phyloP scores from a whole-genome alignment of 2,113 vertebrate genomes.

The Ifrita kowaldi region DNA sequence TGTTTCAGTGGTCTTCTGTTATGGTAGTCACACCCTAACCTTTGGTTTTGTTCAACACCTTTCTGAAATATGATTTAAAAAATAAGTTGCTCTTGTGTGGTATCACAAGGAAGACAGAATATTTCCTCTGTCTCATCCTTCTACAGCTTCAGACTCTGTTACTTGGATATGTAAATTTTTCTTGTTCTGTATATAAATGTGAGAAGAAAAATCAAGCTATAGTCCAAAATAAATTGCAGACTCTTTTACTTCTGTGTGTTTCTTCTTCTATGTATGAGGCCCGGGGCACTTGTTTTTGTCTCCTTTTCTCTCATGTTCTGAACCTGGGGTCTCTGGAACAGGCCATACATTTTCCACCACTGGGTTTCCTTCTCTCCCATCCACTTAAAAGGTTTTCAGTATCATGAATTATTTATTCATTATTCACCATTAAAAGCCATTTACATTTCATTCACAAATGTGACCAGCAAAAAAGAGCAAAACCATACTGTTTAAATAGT shows the following conservation, averaged over 20 bases:
- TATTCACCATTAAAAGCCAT: not conserved
- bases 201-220: not conserved
- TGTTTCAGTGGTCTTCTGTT: not conserved
- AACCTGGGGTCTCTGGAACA: not conserved
- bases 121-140: not conserved
- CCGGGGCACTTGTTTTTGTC: not conserved
- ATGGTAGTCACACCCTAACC: not conserved
- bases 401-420: slow-evolving; percentile 12
- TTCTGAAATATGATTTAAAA: not conserved
- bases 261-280: not conserved
- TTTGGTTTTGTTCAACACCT: not conserved
- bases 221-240: not conserved
- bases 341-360: not conserved
- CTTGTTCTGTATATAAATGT: not conserved
- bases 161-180: not conserved
- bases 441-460: not conserved
- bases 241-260: not conserved
- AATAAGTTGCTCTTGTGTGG: not conserved
- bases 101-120: not conserved
- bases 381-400: not conserved
- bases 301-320: not conserved
- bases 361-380: not conserved
- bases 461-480: not conserved
- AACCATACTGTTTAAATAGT: not conserved
- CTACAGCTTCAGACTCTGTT: not conserved